Evolutionary conservation across 2,113 vertebrate genomes (phyloP).

Genomic region (Nanorana parkeri): DNA sequence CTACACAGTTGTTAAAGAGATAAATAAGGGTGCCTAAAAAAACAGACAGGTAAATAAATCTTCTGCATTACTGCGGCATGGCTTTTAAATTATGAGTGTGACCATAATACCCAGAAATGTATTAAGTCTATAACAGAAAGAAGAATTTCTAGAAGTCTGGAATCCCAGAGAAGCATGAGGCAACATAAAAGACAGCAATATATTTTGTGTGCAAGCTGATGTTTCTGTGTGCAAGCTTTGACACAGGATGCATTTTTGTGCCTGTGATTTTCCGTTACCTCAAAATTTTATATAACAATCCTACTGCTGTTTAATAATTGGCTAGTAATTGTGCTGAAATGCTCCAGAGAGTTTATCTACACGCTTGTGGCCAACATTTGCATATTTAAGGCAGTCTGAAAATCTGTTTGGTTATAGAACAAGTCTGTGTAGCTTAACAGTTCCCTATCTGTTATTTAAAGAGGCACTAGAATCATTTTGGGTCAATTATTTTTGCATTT

Average conservation of each 20-base stretch:
- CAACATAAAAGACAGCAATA: constrained; percentile 45
- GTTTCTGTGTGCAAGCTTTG: neutral
- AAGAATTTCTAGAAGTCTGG: constrained; percentile 44
- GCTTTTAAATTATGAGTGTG: constrained; percentile 51
- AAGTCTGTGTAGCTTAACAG: neutral
- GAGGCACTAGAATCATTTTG: too few species aligned
- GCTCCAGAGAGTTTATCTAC: neutral
- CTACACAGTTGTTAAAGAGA: constrained; percentile 39
- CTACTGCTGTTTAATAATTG: neutral
- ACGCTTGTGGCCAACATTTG: neutral
- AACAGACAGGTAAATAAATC: constrained; percentile 55
- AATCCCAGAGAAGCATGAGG: constrained; percentile 1
- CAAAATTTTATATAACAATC: neutral
- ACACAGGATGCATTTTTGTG: constrained; percentile 4
- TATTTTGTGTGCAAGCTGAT: constrained; percentile 7
- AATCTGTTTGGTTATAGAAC: neutral
- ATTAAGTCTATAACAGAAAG: constrained; percentile 31
- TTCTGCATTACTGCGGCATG: constrained; percentile 43
- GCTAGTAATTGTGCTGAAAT: constrained; percentile 8
- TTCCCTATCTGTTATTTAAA: too few species aligned
- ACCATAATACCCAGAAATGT: constrained; percentile 28
- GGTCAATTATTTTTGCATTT: too few species aligned
- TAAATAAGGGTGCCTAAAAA: constrained; percentile 51
- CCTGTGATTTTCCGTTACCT: neutral
- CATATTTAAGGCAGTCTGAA: neutral